Conservation (phyloP, 1,140 invertebrate genomes). For the Pantala flavescens region DNA sequence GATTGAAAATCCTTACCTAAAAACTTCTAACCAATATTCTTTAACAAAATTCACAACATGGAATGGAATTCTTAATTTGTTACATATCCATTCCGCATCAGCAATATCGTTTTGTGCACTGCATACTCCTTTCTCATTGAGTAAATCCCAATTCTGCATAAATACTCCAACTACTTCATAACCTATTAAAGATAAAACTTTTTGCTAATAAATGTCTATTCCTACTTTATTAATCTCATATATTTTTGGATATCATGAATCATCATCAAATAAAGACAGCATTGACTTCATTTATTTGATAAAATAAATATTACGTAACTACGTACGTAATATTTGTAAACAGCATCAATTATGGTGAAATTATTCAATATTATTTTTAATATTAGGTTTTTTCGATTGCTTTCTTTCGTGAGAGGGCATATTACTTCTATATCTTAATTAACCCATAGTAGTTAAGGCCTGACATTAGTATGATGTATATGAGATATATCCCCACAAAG, state of each 20-base stretch:
- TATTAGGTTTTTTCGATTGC: no score
- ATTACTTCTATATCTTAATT: no score
- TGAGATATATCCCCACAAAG: no score
- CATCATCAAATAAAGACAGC: conserved; percentile 16
- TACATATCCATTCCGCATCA: conserved; percentile 74
- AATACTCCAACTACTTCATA: conserved; percentile 78
- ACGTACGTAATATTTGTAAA: neutral
- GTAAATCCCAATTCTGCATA: conserved; percentile 92
- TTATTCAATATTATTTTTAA: neutral
- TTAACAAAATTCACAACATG: conserved; percentile 83
- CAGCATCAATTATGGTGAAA: neutral
- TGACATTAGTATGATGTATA: no score
- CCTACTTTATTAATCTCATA: conserved; percentile 13
- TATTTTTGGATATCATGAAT: conserved; percentile 18
- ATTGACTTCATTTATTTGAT: conserved; percentile 22
- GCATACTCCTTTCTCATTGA: conserved; percentile 79
- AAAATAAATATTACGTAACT: conserved; percentile 22
- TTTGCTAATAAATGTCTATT: conserved; percentile 15
- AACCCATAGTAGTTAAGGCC: no score
- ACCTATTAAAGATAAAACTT: conserved; percentile 41
- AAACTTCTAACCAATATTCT: conserved; percentile 96
- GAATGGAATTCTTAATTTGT: conserved; percentile 65
- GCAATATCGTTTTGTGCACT: conserved; percentile 65
- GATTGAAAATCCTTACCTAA: conserved; percentile 46
- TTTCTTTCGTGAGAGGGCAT: no score